Evolutionary conservation across 2,113 vertebrate genomes (phyloP), one percentile per base, ranked within the genome.

Genomic region (Caloenas nicobarica): DNA sequence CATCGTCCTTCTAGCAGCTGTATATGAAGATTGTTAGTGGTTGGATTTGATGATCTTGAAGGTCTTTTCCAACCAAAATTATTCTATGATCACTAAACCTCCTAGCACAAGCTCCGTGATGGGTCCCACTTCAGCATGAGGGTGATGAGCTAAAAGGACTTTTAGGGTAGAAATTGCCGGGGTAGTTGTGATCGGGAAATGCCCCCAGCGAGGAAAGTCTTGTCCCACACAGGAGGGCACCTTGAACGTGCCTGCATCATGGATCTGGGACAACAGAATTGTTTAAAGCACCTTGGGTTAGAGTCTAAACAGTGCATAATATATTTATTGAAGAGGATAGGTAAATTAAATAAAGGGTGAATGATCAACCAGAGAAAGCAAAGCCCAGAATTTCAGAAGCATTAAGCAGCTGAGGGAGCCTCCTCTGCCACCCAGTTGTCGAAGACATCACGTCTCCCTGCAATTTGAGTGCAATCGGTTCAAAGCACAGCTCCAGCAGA

Each of bases 91-190:
- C 42, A 44, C 36, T 36, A 38, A 31, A 44, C 11, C 26, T 60
- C 60, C 42, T 19, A 29, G 46, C 36, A 28, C 14, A 2, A 44
- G 33, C 8, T 77, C 19, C 0, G 1, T 36, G 72, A 29, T n/a
- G 54, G 60, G 33, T 70, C 50, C n/a, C n/a, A 5, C 62, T 70
- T 74, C 15, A 36, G 29, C 13, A 4, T 28, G 34, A 73, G 34
- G 29, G 42, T 48, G n/a, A 48, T 21, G 64, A 70, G 34, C 38
- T 69, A 5, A 74, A 44, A 71, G 58, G 54, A 48, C 38, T 90
- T 79, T 28, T 16, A 44, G 33, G 16, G 15, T 14, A 46, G 48
- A 64, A 68, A 26, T 44, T 0, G 0, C 26, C 1, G 0, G 48
- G 48, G 8, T 11, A 26, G 36, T 53, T 66, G 15, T 62, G 48